These are phyloP conservation scores for Capromys pilorides DNA, from an alignment of 2,797 vertebrate species.

Conservation along the genomic window DNA sequence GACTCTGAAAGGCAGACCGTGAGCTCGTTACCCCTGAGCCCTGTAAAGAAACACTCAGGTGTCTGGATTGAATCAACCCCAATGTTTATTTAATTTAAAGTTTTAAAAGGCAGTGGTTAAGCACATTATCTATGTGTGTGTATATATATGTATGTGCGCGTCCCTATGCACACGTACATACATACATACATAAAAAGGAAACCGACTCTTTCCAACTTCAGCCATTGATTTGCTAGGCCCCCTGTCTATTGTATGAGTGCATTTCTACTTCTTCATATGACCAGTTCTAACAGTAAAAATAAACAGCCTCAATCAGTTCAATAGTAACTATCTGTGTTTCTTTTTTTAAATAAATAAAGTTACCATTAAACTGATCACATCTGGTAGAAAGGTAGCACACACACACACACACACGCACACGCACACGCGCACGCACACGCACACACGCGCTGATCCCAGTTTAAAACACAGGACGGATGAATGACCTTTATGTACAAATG, in stretches of 20 bases:
- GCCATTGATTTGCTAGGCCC: slow-evolving; percentile 67
- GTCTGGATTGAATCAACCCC: slow-evolving; percentile 81
- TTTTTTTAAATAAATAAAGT: slow-evolving; percentile 82
- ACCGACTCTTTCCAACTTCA: slow-evolving; percentile 74
- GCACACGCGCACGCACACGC: slow-evolving; percentile 66
- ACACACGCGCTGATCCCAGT: slow-evolving; percentile 62
- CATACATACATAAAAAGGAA: slow-evolving; percentile 57
- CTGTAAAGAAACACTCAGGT: slow-evolving; percentile 77
- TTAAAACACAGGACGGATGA: slow-evolving; percentile 41
- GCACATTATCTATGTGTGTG: slow-evolving; percentile 75
- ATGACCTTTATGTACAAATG: slow-evolving; percentile 76
- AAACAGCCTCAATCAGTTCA: slow-evolving; percentile 77
- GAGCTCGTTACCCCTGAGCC: neutral
- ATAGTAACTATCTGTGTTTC: slow-evolving; percentile 79
- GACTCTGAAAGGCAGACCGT: slow-evolving; percentile 48
- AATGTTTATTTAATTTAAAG: slow-evolving; percentile 81
- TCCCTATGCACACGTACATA: neutral
- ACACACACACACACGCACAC: slow-evolving; percentile 67
- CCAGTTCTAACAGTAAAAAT: slow-evolving; percentile 78
- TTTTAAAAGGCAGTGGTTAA: slow-evolving; percentile 84
- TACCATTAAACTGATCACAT: slow-evolving; percentile 78
- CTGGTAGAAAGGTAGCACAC: slow-evolving; percentile 60
- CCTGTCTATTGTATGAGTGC: slow-evolving; percentile 60
- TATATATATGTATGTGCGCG: slow-evolving; percentile 10
- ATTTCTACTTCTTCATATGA: slow-evolving; percentile 69